Percentiles rank a stretch among this genome's conserved stretches.
Conservation (phyloP, 2,888 invertebrate genomes). For the Drosophila melanosoma region DNA sequence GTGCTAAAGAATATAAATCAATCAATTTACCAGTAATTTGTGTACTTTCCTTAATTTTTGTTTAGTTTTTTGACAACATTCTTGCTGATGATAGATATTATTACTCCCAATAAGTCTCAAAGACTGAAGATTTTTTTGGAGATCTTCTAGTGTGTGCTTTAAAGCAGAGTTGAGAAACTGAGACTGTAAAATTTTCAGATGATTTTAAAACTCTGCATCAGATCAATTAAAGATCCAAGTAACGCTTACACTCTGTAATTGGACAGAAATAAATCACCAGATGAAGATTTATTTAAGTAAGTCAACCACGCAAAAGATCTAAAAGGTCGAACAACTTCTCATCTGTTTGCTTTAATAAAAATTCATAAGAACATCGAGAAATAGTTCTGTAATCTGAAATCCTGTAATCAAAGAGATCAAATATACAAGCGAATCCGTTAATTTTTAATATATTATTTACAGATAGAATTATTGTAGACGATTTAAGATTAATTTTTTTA, state of each 20-base stretch:
- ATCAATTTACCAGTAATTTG: background rate
- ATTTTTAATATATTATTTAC: background rate
- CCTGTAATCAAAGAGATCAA: background rate
- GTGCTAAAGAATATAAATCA: constrained; percentile 17
- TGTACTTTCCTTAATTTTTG: background rate
- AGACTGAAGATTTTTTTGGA: background rate
- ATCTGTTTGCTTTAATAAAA: background rate
- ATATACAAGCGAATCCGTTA: background rate
- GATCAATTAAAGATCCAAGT: background rate
- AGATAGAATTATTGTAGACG: background rate
- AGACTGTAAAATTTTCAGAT: background rate
- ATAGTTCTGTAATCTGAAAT: background rate
- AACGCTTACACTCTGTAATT: background rate
- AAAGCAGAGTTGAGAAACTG: background rate
- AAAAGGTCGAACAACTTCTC: too few relatives aligned
- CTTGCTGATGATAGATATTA: background rate
- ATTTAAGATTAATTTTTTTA: constrained; percentile 27
- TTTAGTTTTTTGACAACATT: background rate
- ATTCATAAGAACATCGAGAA: background rate
- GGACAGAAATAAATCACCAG: background rate
- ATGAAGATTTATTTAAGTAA: background rate
- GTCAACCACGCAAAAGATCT: background rate
- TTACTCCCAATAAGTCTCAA: background rate
- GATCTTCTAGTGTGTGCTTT: background rate
- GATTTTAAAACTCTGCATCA: background rate